Conservation (phyloP, 2,113 vertebrate genomes). For the Pteruthius melanotis region DNA sequence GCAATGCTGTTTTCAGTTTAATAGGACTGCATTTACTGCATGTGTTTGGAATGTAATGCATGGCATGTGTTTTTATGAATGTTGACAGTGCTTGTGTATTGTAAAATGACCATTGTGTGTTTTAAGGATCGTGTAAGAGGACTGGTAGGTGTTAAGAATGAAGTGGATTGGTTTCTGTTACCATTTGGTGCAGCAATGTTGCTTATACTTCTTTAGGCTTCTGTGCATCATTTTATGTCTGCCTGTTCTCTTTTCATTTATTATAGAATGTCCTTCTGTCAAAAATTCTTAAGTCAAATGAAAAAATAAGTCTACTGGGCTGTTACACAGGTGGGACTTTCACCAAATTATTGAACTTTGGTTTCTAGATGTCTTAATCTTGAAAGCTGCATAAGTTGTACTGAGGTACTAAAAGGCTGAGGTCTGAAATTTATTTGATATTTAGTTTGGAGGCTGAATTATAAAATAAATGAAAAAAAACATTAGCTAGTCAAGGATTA, state of each 20-base stretch:
- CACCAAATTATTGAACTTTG: neutral
- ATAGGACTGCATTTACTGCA: neutral
- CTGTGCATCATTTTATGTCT: neutral
- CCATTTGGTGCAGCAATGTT: neutral
- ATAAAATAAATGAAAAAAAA: neutral
- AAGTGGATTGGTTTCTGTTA: neutral
- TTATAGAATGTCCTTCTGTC: neutral
- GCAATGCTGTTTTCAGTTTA: neutral
- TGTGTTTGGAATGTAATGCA: fast-evolving
- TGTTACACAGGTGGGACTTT: neutral
- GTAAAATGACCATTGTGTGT: neutral
- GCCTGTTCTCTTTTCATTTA: neutral
- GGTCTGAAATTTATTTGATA: neutral
- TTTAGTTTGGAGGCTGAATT: neutral
- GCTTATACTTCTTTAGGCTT: neutral
- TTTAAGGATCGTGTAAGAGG: neutral
- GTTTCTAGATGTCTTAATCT: neutral
- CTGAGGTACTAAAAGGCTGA: neutral
- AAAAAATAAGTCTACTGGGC: neutral
- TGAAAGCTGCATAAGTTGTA: neutral
- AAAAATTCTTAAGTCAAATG: fast-evolving
- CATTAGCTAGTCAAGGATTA: neutral
- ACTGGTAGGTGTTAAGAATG: neutral
- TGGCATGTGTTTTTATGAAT: neutral
- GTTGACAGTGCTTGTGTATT: neutral